Base-by-base conservation (phyloP, 1,140 invertebrate genomes). In the Adelges cooleyi region DNA sequence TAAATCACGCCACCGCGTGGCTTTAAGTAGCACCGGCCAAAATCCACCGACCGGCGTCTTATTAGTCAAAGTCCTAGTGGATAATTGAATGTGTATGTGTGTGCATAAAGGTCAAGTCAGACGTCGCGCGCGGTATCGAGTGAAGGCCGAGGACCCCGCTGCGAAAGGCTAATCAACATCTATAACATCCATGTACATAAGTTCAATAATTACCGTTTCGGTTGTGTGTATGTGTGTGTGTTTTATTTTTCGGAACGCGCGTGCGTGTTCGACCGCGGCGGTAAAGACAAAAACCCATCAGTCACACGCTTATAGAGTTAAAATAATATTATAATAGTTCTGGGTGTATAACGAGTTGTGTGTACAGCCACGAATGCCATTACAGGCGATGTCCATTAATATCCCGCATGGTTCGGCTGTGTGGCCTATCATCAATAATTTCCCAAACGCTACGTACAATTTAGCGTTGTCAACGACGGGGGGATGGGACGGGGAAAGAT, bases 281-380 rank as follows among this genome's bases (percentile, higher is more conserved):
- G 17, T 59, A 44, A 62, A 62, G 25, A 62, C 56, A 62, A 62
- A 53, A 62, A 62, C 56, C 56, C 56, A 62, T 62, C 56, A 62
- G 42, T 62, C 56, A 62, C 56, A 62, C 25, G 18, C 25, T 6
- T 11, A 22, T 23, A 59, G 38, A 23, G n/a, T n/a, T n/a, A n/a
- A n/a, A n/a, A n/a, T n/a, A n/a, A n/a, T n/a, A n/a, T n/a, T n/a
- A n/a, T n/a, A n/a, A n/a, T n/a, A n/a, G n/a, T n/a, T n/a, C n/a
- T n/a, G n/a, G 22, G 23, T 38, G 5, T n/a, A 42, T 48, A 62
- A 62, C 56, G 40, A 33, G 54, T 46, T 59, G n/a, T 46, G n/a
- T 44, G 42, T 11, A 17, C 54, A 18, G 54, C 42, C 42, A 33
- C 42, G 27, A 59, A 59, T 59, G 42, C 54, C 42, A 29, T 59